Conservation (phyloP, 2,797 vertebrate species). For the Schizothorax lantsangensis region DNA sequence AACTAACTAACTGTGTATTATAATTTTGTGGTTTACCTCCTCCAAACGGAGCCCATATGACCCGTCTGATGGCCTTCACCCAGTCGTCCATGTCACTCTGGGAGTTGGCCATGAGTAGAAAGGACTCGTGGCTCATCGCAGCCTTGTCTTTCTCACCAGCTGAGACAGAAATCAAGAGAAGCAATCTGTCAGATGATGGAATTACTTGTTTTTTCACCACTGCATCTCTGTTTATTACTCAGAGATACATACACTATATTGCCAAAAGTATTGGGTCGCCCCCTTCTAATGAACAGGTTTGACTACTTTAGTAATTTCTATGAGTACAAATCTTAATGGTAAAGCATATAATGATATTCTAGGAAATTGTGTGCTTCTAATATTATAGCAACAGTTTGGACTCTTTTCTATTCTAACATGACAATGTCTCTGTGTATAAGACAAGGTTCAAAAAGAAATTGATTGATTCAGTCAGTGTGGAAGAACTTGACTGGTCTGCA, state of each 20-base stretch:
- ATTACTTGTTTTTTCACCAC: not conserved
- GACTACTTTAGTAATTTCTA: too few species aligned
- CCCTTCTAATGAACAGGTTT: too few species aligned
- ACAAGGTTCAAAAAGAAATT: too few species aligned
- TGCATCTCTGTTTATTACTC: not conserved
- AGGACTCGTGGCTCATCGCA: conserved; percentile 88
- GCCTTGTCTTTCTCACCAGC: conserved; percentile 85
- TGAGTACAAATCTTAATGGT: too few species aligned
- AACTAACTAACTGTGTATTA: not conserved
- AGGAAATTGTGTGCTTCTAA: too few species aligned
- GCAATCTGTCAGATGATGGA: conserved; percentile 31
- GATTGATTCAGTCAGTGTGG: too few species aligned
- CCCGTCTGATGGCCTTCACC: conserved; percentile 93
- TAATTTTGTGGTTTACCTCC: conserved; percentile 80
- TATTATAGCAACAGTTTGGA: too few species aligned
- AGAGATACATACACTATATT: not conserved
- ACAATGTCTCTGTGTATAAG: too few species aligned
- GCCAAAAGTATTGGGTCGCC: too few species aligned
- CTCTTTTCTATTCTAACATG: too few species aligned
- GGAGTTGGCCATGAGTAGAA: conserved; percentile 94
- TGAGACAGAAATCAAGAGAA: conserved; percentile 67
- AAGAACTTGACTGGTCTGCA: too few species aligned
- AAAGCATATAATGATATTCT: too few species aligned
- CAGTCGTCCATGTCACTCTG: conserved; percentile 96
- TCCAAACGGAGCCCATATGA: conserved; percentile 94